Evolutionary conservation across 2,797 vertebrate genomes (phyloP).

Genomic region (Sorex maritimensis): DNA sequence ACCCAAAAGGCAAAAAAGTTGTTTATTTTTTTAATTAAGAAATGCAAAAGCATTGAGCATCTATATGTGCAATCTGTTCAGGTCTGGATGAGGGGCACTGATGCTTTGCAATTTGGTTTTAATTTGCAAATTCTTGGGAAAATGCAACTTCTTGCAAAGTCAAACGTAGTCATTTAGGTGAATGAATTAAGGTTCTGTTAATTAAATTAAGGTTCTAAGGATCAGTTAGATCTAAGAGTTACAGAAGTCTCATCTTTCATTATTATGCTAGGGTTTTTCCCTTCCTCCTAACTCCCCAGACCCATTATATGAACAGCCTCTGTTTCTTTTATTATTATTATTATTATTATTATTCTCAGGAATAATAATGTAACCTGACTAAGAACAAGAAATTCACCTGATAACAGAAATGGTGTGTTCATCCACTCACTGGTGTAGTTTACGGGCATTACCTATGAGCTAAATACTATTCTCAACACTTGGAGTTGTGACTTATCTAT

Average conservation of each 20-base stretch:
- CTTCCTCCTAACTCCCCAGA: background rate
- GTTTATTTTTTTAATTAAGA: too few species aligned
- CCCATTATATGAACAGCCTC: background rate
- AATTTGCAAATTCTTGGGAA: background rate
- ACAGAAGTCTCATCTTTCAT: background rate
- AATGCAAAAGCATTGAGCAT: too few species aligned
- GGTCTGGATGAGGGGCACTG: background rate
- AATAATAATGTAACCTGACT: conserved; percentile 3
- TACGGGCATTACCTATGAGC: background rate
- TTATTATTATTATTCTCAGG: too few species aligned
- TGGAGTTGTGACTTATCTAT: background rate
- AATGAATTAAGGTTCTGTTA: background rate
- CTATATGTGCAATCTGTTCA: background rate
- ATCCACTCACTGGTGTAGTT: background rate
- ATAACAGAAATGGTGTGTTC: background rate
- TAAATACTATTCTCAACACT: background rate
- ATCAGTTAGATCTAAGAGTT: background rate
- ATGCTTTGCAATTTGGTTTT: background rate
- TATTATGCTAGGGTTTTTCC: background rate
- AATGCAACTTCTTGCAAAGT: background rate
- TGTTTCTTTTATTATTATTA: too few species aligned
- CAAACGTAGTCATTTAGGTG: background rate
- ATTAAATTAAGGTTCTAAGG: background rate
- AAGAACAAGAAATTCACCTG: conserved; percentile 12
- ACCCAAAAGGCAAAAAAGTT: too few species aligned